A percentile compares a stretch with the other conserved stretches of the same genome.
Conservation (phyloP, 2,888 invertebrate species). For the Atethmia centrago region DNA sequence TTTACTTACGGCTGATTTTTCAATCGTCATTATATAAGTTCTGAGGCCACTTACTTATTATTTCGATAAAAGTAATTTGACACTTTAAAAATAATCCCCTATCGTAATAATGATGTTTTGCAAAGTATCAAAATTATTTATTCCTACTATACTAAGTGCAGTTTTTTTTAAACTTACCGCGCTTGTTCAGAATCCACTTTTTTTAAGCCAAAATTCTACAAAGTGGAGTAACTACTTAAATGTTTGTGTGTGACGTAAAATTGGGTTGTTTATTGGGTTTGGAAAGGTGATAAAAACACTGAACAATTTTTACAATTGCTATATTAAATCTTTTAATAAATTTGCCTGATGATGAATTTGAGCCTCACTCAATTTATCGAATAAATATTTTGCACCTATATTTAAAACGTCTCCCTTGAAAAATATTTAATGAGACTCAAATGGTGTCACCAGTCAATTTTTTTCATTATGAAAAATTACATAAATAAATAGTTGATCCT, state of each 20-base stretch:
- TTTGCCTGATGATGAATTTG: constrained; percentile 71
- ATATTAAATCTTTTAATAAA: constrained; percentile 69
- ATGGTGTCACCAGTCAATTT: constrained; percentile 69
- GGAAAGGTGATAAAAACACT: constrained; percentile 31
- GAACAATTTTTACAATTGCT: constrained; percentile 60
- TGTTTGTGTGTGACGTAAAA: not conserved
- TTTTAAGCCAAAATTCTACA: not conserved
- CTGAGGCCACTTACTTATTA: not conserved
- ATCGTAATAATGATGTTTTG: no score
- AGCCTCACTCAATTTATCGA: constrained; percentile 84
- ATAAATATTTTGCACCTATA: constrained; percentile 87
- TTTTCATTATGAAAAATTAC: constrained; percentile 70
- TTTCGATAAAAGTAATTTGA: not conserved
- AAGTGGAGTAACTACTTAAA: not conserved
- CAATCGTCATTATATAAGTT: not conserved
- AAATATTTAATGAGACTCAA: constrained; percentile 80
- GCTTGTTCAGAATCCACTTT: not conserved
- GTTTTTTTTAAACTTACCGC: not conserved
- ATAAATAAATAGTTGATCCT: constrained; percentile 83
- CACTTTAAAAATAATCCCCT: not conserved
- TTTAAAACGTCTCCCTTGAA: constrained; percentile 85
- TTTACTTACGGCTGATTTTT: not conserved
- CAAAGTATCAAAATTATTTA: not conserved
- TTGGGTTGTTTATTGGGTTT: not conserved
- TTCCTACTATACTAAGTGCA: not conserved